phyloP scores from a whole-genome alignment of 1,140 invertebrate species.

The Neodiprion virginianus region DNA sequence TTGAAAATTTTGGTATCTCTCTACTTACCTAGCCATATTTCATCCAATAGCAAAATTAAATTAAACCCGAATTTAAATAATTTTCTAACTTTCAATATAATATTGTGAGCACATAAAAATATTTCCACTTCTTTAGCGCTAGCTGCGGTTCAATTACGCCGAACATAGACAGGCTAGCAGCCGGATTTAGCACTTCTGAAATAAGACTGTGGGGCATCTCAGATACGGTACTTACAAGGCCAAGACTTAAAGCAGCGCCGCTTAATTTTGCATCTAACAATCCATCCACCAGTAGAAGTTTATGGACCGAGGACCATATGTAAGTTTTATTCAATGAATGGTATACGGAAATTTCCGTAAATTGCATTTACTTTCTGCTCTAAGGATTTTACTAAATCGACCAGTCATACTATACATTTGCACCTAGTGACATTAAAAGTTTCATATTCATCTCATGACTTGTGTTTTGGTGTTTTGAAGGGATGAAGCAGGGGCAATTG shows the following conservation, averaged over 20 bases:
- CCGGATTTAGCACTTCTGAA: slow-evolving; percentile 68
- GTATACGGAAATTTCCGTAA: slow-evolving; percentile 18
- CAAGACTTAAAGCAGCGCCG: slow-evolving; percentile 39
- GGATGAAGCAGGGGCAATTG: slow-evolving; percentile 63
- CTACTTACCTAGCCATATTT: too few species aligned
- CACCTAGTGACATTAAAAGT: neutral
- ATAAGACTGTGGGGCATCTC: slow-evolving; percentile 69
- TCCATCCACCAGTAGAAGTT: slow-evolving; percentile 34
- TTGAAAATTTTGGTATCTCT: neutral
- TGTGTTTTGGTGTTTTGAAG: slow-evolving; percentile 38
- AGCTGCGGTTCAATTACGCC: slow-evolving; percentile 66
- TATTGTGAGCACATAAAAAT: slow-evolving; percentile 11
- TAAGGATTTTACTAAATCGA: too few species aligned
- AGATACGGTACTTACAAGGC: slow-evolving; percentile 63
- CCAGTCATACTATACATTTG: too few species aligned
- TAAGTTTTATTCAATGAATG: slow-evolving; percentile 27
- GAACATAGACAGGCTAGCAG: slow-evolving; percentile 66
- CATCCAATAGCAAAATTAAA: too few species aligned
- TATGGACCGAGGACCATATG: slow-evolving; percentile 37
- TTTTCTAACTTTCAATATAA: slow-evolving; percentile 28
- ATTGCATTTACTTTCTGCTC: neutral
- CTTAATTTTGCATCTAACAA: slow-evolving; percentile 47
- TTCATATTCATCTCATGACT: neutral
- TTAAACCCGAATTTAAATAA: neutral
- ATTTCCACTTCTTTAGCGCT: slow-evolving; percentile 55